phyloP scores from a whole-genome alignment of 2,888 invertebrate genomes.

The Spilarctia lutea region DNA sequence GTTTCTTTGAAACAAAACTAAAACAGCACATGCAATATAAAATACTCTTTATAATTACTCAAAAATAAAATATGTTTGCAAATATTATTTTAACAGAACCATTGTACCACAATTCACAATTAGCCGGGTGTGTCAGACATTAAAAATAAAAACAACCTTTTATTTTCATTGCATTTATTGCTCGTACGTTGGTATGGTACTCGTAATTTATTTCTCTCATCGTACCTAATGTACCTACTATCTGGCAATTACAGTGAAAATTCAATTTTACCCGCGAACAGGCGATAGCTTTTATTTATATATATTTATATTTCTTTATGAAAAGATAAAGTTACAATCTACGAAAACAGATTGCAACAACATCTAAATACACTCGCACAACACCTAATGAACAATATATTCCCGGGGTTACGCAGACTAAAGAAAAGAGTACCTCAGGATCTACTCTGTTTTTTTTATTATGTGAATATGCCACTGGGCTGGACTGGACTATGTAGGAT shows the following conservation, averaged over 20 bases:
- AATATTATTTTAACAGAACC: constrained; percentile 31
- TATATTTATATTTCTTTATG: no score
- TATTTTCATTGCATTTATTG: constrained; percentile 50
- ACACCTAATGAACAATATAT: no score
- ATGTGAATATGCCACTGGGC: no score
- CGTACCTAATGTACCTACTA: not conserved
- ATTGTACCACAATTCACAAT: constrained; percentile 31
- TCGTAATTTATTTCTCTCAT: constrained; percentile 36
- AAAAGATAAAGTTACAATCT: no score
- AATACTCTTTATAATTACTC: not conserved
- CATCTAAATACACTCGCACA: no score
- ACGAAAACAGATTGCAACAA: no score
- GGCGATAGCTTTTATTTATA: no score
- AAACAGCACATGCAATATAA: not conserved
- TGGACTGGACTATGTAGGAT: no score
- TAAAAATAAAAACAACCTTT: constrained; percentile 51
- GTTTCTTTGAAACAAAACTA: not conserved
- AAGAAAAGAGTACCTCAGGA: no score
- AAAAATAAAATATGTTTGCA: constrained; percentile 24
- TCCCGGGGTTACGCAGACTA: no score
- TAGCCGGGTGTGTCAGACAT: constrained; percentile 36
- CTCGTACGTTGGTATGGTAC: constrained; percentile 35
- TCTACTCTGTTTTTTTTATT: no score
- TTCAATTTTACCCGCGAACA: no score
- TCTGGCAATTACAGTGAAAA: not conserved